Evolutionary conservation across 2,888 invertebrate genomes (phyloP).

Genomic region (Hirtodrosophila duncani): DNA sequence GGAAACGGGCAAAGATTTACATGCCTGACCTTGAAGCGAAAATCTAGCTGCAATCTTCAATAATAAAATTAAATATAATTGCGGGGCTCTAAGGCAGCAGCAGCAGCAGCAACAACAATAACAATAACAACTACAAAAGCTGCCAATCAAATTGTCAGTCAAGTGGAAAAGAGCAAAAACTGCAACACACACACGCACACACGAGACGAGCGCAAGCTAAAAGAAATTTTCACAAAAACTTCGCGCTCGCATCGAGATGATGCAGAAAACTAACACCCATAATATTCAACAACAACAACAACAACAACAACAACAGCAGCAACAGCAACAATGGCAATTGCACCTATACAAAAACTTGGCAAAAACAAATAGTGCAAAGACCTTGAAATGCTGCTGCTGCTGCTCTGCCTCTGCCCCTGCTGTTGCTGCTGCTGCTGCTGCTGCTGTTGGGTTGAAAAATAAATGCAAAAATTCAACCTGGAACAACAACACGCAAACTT

Average conservation of each 20-base stretch:
- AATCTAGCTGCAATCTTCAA: constrained; percentile 73
- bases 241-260: constrained; percentile 60
- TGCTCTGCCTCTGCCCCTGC: constrained; percentile 1
- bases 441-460: constrained; percentile 31
- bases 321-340: constrained; percentile 17
- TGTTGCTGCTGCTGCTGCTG: constrained; percentile 7
- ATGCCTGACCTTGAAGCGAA: constrained; percentile 68
- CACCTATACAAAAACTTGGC: constrained; percentile 54
- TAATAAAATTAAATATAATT: constrained; percentile 75
- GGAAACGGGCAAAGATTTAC: constrained; percentile 67
- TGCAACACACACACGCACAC: too few species aligned
- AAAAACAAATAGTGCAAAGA: constrained; percentile 64
- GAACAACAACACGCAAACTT: constrained; percentile 68
- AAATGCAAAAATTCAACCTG: constrained; percentile 71
- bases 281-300: constrained; percentile 15
- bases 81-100: constrained; percentile 44
- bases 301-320: constrained; percentile 17
- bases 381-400: constrained; percentile 63
- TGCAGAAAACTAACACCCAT: constrained; percentile 55
- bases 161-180: constrained; percentile 70
- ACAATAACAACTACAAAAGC: constrained; percentile 50
- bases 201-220: constrained; percentile 40
- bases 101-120: constrained; percentile 23
- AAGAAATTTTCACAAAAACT: constrained; percentile 67
- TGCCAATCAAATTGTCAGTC: constrained; percentile 70